phyloP scores from a whole-genome alignment of 1,140 invertebrate species.

The Epicauta chinensis region DNA sequence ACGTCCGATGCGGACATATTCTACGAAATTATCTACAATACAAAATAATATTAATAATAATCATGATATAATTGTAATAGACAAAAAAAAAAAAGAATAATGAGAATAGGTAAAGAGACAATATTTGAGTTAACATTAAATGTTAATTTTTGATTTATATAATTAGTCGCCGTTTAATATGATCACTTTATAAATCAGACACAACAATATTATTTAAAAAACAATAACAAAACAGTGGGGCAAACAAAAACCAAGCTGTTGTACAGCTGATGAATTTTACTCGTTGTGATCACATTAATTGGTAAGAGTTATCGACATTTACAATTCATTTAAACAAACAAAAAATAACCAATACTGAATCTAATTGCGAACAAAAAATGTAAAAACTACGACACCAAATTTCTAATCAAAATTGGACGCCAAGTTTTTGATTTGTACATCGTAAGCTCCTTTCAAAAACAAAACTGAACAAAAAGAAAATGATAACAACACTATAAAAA shows the following conservation, averaged over 20 bases:
- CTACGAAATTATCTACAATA: conserved; percentile 26
- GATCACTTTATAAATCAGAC: too few species aligned
- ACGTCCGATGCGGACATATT: conserved; percentile 32
- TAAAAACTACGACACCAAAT: conserved; percentile 20
- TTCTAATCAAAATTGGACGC: conserved; percentile 20
- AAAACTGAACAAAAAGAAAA: too few species aligned
- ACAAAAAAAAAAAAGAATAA: too few species aligned
- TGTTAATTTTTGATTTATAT: conserved; percentile 14
- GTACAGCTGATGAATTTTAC: too few species aligned
- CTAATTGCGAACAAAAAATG: conserved; percentile 2
- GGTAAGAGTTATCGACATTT: too few species aligned
- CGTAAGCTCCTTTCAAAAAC: background rate
- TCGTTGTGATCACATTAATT: too few species aligned
- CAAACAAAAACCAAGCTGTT: too few species aligned
- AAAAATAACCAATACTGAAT: conserved; percentile 10
- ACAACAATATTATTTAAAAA: too few species aligned
- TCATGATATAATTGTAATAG: conserved; percentile 13
- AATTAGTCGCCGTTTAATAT: conserved; percentile 2
- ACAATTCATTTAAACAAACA: background rate
- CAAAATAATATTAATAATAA: conserved; percentile 23
- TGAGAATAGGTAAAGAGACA: background rate
- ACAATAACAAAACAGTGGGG: too few species aligned
- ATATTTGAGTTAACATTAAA: conserved; percentile 14
- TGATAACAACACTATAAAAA: too few species aligned
- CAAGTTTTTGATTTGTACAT: conserved; percentile 15